Conservation (phyloP, 2,113 vertebrate species). For the Nannobrachium achirus region DNA sequence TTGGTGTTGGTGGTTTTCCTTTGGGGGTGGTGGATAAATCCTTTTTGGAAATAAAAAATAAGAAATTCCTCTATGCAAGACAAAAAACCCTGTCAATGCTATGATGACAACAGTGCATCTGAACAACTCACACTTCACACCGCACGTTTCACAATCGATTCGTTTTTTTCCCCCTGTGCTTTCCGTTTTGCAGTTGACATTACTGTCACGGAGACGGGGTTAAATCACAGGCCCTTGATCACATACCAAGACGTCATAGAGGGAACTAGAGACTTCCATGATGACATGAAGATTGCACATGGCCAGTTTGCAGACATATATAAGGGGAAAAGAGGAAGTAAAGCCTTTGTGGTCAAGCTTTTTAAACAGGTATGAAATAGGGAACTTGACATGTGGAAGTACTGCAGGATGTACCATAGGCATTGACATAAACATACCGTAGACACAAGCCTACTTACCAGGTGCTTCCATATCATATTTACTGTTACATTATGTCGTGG, state of each 20-base stretch:
- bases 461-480: background rate
- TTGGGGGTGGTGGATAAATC: too few relatives aligned
- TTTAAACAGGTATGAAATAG: slow-evolving; percentile 78
- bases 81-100: too few relatives aligned
- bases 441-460: background rate
- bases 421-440: background rate
- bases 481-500: too few relatives aligned
- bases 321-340: slow-evolving; percentile 66
- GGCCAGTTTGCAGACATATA: slow-evolving; percentile 75
- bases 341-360: slow-evolving; percentile 76
- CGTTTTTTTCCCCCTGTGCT: background rate
- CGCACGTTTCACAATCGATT: background rate
- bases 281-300: slow-evolving; percentile 69
- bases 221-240: slow-evolving; percentile 34
- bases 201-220: slow-evolving; percentile 35
- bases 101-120: too few relatives aligned
- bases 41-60: too few relatives aligned
- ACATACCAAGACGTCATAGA: slow-evolving; percentile 69
- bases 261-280: slow-evolving; percentile 77
- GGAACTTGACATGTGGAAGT: background rate
- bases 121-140: background rate
- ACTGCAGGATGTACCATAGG: too few relatives aligned
- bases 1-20: too few relatives aligned
- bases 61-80: too few relatives aligned
- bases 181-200: background rate